Evolutionary conservation across 2,888 invertebrate genomes (phyloP).

Genomic region (Orchestes rusci): DNA sequence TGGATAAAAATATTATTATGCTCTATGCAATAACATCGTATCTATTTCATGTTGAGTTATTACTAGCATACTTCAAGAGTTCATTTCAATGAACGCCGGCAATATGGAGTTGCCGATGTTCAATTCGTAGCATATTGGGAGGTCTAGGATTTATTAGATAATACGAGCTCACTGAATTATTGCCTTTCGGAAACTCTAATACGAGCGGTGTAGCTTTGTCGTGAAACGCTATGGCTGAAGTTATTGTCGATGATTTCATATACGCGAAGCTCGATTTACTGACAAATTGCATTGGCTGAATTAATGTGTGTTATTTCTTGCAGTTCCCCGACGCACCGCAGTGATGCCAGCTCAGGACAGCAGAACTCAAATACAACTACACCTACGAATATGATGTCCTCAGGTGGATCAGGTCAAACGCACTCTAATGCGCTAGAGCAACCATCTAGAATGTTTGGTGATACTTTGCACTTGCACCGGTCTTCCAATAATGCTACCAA

Average conservation of each 20-base stretch:
- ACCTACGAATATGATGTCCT: conserved; percentile 31
- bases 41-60: conserved; percentile 12
- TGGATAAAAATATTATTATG: too few species aligned
- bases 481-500: conserved; percentile 48
- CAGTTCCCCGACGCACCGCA: conserved; percentile 37
- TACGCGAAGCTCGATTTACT: not conserved
- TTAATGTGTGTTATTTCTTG: conserved; percentile 3
- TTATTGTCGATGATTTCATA: conserved; percentile 4
- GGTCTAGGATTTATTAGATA: conserved; percentile 12
- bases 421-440: conserved; percentile 42
- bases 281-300: too few species aligned
- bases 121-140: conserved; percentile 14
- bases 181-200: conserved; percentile 3
- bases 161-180: conserved; percentile 15
- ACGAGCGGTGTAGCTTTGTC: not conserved
- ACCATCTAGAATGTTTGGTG: conserved; percentile 66
- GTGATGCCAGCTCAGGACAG: conserved; percentile 31
- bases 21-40: conserved; percentile 1
- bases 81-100: conserved; percentile 9
- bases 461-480: conserved; percentile 52
- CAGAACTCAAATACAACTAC: conserved; percentile 31
- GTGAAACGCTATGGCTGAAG: conserved; percentile 1
- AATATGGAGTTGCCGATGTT: conserved; percentile 13
- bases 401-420: conserved; percentile 41
- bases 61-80: conserved; percentile 14